These are phyloP conservation scores for Egretta garzetta DNA, from an alignment of 2,113 vertebrate genomes.

Conservation along the genomic window DNA sequence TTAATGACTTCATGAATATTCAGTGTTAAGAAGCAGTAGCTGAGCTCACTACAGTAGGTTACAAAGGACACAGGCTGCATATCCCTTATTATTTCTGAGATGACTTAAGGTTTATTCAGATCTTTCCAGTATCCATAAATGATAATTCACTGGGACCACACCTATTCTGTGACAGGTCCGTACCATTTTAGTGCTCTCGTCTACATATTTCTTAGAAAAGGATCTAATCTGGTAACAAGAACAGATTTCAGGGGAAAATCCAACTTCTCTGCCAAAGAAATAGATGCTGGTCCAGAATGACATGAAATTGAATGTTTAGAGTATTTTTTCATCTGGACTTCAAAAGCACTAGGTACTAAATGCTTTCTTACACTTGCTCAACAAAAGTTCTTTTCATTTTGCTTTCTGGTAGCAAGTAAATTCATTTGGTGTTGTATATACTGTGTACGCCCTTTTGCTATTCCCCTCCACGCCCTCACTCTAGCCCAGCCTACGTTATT, in stretches of 20 bases:
- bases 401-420: not conserved
- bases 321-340: not conserved
- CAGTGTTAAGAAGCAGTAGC: slow-evolving; percentile 8
- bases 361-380: not conserved
- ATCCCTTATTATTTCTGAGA: not conserved
- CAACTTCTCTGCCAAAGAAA: not conserved
- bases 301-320: not conserved
- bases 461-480: not conserved
- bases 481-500: not conserved
- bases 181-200: not conserved
- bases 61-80: slow-evolving; percentile 13
- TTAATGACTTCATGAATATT: slow-evolving; percentile 67
- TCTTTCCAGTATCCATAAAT: not conserved
- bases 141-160: not conserved
- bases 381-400: not conserved
- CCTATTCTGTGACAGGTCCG: not conserved
- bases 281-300: not conserved
- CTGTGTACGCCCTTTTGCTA: not conserved
- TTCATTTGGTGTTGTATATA: not conserved
- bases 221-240: not conserved
- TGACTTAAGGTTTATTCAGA: not conserved
- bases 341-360: not conserved
- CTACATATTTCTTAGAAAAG: not conserved
- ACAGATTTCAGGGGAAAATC: not conserved
- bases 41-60: slow-evolving; percentile 5